phyloP scores from a whole-genome alignment of 2,113 vertebrate genomes.

The Acrocephalus arundinaceus region DNA sequence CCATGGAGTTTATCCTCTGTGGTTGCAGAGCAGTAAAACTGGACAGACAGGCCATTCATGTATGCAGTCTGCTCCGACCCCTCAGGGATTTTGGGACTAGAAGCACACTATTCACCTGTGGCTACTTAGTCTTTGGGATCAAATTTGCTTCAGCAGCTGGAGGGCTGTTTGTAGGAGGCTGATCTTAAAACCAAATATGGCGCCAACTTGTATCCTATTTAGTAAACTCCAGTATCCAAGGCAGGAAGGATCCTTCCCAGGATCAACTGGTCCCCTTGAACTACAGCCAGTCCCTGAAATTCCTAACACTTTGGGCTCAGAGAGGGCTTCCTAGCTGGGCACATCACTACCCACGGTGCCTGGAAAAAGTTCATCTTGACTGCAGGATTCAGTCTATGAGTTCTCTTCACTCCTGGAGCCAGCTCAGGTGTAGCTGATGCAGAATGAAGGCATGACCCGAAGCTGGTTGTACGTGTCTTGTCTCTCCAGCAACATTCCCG shows the following conservation, averaged over 20 bases:
- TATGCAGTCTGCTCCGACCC: not conserved
- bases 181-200: not conserved
- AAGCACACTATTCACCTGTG: not conserved
- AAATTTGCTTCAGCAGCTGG: not conserved
- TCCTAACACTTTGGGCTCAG: not conserved
- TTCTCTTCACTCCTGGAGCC: not conserved
- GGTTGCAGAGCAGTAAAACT: not conserved
- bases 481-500: not conserved
- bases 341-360: not conserved
- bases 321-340: not conserved
- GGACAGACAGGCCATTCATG: not conserved
- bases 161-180: not conserved
- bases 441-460: not conserved
- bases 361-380: not conserved
- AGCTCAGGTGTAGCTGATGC: not conserved
- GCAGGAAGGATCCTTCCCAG: not conserved
- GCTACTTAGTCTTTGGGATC: not conserved
- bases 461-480: rapidly evolving
- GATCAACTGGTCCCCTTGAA: not conserved
- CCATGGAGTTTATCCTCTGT: not conserved
- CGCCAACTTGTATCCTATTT: not conserved
- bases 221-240: not conserved
- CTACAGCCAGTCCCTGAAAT: not conserved
- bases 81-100: not conserved
- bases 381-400: not conserved